These are phyloP conservation scores for Brachypalpus laphriformis DNA, from an alignment of 2,888 invertebrate genomes.

Conservation along the genomic window DNA sequence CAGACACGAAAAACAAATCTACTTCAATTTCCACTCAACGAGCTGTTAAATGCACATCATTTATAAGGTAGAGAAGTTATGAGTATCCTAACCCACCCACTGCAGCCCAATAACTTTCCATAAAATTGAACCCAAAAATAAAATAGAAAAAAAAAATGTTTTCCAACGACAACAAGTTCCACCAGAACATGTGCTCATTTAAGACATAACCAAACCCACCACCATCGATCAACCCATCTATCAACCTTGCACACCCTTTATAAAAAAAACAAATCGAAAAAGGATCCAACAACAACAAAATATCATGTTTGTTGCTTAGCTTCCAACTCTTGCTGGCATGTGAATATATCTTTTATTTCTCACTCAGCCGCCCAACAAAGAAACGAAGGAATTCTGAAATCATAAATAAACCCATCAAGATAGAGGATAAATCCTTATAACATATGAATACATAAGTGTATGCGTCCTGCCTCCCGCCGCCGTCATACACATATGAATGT, in stretches of 20 bases:
- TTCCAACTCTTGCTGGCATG: not conserved
- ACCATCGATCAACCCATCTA: slow-evolving; percentile 23
- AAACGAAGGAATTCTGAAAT: slow-evolving; percentile 56
- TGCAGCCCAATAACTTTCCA: slow-evolving; percentile 18
- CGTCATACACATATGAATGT: slow-evolving; percentile 3
- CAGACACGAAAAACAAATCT: slow-evolving; percentile 27
- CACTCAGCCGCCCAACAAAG: slow-evolving; percentile 42
- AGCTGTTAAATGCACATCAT: slow-evolving; percentile 59
- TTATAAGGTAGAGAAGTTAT: too few species aligned
- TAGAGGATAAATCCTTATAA: slow-evolving; percentile 69
- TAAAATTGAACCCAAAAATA: slow-evolving; percentile 25
- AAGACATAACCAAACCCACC: slow-evolving; percentile 29
- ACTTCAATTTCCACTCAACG: slow-evolving; percentile 62
- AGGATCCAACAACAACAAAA: not conserved
- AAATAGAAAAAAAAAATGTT: not conserved
- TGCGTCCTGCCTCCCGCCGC: slow-evolving; percentile 10
- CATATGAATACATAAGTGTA: slow-evolving; percentile 68
- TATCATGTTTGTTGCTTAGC: slow-evolving; percentile 31
- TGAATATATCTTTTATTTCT: slow-evolving; percentile 33
- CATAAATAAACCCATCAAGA: slow-evolving; percentile 71
- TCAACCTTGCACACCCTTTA: slow-evolving; percentile 26
- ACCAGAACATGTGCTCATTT: slow-evolving; percentile 59
- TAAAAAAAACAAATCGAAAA: slow-evolving; percentile 4
- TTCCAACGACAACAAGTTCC: slow-evolving; percentile 38
- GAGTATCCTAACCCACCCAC: not conserved